phyloP scores from a whole-genome alignment of 2,797 vertebrate species.

The Hyperoplus lanceolatus region DNA sequence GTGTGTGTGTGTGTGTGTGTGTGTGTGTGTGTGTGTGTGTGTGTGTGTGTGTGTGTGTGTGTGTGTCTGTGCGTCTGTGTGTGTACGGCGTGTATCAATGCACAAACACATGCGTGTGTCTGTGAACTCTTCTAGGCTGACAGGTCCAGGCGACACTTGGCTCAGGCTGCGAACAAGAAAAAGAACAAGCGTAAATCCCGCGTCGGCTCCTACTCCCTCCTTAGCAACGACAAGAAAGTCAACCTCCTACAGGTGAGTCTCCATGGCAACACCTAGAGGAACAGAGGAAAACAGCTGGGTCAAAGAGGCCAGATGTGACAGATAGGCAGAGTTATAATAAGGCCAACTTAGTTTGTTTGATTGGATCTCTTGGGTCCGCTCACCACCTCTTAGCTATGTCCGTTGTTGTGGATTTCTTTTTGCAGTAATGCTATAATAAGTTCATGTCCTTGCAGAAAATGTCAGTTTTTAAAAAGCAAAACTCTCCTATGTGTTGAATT shows the following conservation, averaged over 20 bases:
- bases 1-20: too few species aligned
- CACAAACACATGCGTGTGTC: constrained; percentile 28
- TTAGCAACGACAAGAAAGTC: constrained; percentile 72
- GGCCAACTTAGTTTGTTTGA: constrained; percentile 50
- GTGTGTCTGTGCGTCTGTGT: neutral
- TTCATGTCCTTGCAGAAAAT: constrained; percentile 3
- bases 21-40: too few species aligned
- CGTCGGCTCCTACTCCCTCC: constrained; percentile 78
- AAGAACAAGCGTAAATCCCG: constrained; percentile 76
- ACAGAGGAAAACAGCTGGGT: constrained; percentile 58
- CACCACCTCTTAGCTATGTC: constrained; percentile 1
- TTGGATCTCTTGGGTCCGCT: constrained; percentile 35
- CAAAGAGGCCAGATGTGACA: constrained; percentile 43
- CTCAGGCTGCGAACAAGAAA: constrained; percentile 67
- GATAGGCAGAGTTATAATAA: constrained; percentile 41
- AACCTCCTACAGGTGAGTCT: constrained; percentile 79
- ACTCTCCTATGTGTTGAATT: constrained; percentile 3
- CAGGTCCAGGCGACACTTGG: constrained; percentile 78
- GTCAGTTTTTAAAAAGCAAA: neutral
- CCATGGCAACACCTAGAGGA: constrained; percentile 67
- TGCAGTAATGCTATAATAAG: neutral
- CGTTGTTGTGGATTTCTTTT: constrained; percentile 9
- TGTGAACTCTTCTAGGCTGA: constrained; percentile 67
- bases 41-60: too few species aligned
- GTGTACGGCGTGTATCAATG: neutral